These are phyloP conservation scores for Taenaris catops DNA, from an alignment of 2,888 invertebrate species.

Conservation along the genomic window DNA sequence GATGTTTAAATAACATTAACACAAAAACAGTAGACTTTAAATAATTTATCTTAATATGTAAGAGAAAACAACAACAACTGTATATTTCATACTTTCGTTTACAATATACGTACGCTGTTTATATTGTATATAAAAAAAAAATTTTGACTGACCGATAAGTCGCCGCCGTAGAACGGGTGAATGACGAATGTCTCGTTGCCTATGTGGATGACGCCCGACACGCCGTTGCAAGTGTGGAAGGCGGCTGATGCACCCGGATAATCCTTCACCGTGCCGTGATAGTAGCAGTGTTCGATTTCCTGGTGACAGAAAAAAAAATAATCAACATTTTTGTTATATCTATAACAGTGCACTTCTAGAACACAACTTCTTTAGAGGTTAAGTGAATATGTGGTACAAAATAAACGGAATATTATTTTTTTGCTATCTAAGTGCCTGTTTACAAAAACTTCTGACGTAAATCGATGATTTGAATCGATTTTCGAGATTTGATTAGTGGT, in stretches of 20 bases:
- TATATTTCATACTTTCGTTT: neutral
- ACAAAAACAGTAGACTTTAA: no score
- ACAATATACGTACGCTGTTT: neutral
- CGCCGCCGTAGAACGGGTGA: conserved; percentile 98
- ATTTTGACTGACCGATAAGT: conserved; percentile 92
- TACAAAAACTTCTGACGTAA: no score
- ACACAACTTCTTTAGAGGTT: no score
- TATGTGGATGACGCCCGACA: conserved; percentile 97
- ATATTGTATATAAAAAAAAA: conserved; percentile 25
- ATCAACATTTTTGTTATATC: no score
- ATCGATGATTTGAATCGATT: no score
- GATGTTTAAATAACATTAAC: no score
- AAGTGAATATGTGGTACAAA: no score
- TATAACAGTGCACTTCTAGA: no score
- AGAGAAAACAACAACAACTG: neutral
- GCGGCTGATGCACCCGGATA: conserved; percentile 98
- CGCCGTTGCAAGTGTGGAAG: conserved; percentile 98
- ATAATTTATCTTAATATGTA: no score
- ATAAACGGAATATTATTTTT: no score
- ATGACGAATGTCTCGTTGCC: conserved; percentile 99
- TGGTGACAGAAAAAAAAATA: conserved; percentile 59
- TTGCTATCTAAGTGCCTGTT: no score
- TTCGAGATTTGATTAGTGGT: no score
- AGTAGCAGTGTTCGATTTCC: conserved; percentile 99
- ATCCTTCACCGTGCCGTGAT: conserved; percentile 98